phyloP scores from a whole-genome alignment of 2,888 invertebrate species.

The Apamea epomidion region DNA sequence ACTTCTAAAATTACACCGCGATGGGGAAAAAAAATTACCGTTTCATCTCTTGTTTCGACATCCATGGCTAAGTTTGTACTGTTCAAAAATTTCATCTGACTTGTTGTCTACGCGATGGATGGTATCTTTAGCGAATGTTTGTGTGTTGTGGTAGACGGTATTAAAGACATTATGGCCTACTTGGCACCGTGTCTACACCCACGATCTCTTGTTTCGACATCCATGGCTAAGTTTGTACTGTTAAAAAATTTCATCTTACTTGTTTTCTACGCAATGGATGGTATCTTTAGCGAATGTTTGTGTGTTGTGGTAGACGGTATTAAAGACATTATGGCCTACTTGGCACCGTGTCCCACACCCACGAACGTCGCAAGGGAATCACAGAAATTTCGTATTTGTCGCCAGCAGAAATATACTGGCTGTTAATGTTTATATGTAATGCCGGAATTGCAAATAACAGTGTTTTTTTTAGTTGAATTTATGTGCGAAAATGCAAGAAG shows the following conservation, averaged over 20 bases:
- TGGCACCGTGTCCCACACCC: constrained; percentile 81
- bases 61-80: constrained; percentile 66
- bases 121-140: constrained; percentile 46
- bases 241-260: neutral
- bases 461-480: constrained; percentile 44
- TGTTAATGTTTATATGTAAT: constrained; percentile 64
- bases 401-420: constrained; percentile 65
- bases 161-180: constrained; percentile 85
- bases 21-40: constrained; percentile 72
- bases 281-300: constrained; percentile 47
- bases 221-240: constrained; percentile 63
- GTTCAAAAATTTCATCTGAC: neutral
- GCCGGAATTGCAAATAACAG: constrained; percentile 62
- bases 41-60: constrained; percentile 43
- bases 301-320: constrained; percentile 71
- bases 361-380: constrained; percentile 81
- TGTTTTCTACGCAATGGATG: constrained; percentile 68
- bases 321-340: constrained; percentile 86
- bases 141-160: constrained; percentile 70
- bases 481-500: constrained; percentile 5
- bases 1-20: constrained; percentile 78
- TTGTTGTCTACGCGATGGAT: constrained; percentile 68
- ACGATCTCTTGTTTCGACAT: constrained; percentile 67
- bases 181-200: constrained; percentile 83
- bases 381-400: constrained; percentile 79